Base-by-base conservation (phyloP, 2,113 vertebrate genomes). In the Columbina picui region DNA sequence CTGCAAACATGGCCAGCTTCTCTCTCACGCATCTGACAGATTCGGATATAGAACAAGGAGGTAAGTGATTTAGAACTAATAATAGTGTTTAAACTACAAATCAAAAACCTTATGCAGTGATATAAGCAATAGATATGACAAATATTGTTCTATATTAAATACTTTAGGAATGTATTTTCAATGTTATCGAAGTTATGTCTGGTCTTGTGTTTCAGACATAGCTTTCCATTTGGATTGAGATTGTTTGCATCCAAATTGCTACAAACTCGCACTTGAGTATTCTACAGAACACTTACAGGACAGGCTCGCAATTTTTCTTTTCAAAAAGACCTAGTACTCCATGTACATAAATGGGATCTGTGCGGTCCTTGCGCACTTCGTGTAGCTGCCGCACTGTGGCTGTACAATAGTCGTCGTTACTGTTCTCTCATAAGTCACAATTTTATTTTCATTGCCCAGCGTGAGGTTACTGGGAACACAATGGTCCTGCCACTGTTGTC, bases 21-120 rank as follows among this genome's bases (percentile, higher is more conserved):
- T 99, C 99, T 17, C 98, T 99, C n/a, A 99, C 99, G 0, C 99
- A 99, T 92, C 98, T 99, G 50, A 99, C 99, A 0, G 99, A 99
- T 98, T 99, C 99, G 0, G 99, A 99, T 97, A 99, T 99, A 10
- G 99, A 99, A 69, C 99, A 99, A 98, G 99, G 99, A 98, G 99
- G 99, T 98, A 95, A 99, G 99, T 97, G 43, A 76, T 21, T 71
- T 59, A 67, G 15, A 45, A 45, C 43, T 77, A 61, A 9, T 30
- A 39, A 59, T 8, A 81, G 32, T 39, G 84, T 91, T 55, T 29
- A 63, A 68, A 27, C 26, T 47, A 32, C 14, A 56, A 69, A 41
- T 55, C 12, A 77, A 78, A 86, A 63, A 14, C 0, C 0, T 47
- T 50, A 8, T 8, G 11, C 30, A 56, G 78, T 68, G 38, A 5